Evolutionary conservation across 2,888 invertebrate species (phyloP).

Genomic region (Dolomedes plantarius): DNA sequence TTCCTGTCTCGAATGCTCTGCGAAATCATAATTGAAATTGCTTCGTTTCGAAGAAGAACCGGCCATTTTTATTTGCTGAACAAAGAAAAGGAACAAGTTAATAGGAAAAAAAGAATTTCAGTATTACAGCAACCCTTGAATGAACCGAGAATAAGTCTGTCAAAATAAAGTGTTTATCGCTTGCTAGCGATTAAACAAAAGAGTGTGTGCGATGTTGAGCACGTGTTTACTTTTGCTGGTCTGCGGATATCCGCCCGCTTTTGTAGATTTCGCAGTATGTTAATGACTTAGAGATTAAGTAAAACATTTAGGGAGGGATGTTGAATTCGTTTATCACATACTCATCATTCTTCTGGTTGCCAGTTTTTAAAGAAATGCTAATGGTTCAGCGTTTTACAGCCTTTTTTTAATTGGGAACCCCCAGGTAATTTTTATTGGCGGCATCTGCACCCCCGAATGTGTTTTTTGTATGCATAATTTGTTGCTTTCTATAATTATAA

Average conservation of each 20-base stretch:
- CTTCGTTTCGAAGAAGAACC: constrained; percentile 9
- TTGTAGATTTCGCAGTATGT: constrained; percentile 14
- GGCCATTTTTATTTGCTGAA: constrained; percentile 53
- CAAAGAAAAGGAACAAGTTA: constrained; percentile 58
- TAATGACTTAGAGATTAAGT: constrained; percentile 38
- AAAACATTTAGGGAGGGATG: neutral
- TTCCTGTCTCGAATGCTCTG: neutral
- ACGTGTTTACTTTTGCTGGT: constrained; percentile 34
- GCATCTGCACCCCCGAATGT: too few species aligned
- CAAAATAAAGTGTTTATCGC: constrained; percentile 67
- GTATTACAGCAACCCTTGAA: constrained; percentile 45
- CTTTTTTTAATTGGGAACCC: too few species aligned
- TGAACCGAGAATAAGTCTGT: constrained; percentile 28
- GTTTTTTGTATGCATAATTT: too few species aligned
- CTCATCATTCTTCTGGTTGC: too few species aligned
- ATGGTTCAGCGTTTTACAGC: too few species aligned
- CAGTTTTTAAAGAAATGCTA: too few species aligned
- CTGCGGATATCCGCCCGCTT: constrained; percentile 44
- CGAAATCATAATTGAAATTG: constrained; percentile 5
- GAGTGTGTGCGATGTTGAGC: constrained; percentile 11
- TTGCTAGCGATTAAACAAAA: constrained; percentile 61
- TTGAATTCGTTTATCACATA: too few species aligned
- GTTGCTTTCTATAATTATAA: too few species aligned
- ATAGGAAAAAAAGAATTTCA: constrained; percentile 43
- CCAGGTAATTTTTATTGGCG: too few species aligned